Evolutionary conservation across 2,888 invertebrate genomes (phyloP), one percentile per base, ranked within the genome.

Genomic region (Cyclophora albipunctata): DNA sequence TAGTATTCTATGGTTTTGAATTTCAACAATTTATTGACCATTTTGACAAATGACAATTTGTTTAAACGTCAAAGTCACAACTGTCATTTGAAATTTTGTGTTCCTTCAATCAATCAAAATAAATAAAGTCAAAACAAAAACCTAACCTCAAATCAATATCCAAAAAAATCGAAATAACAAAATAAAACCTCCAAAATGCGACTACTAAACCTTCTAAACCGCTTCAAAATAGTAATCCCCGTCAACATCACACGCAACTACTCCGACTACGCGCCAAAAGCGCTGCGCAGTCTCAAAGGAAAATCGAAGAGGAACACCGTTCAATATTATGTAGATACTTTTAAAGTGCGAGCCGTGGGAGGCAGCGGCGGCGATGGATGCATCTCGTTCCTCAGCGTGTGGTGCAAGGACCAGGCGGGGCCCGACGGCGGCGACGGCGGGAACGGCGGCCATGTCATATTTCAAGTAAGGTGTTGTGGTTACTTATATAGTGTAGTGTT

Each of bases 401-500:
- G 93, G 91, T 90, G 91, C 49, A 97, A 97, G 67, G 98, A 97
- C 57, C 91, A 90, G 51, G 99, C 96, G 0, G 98, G 98, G 0
- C 98, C 98, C 0, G 96, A 97, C 78, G 98, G 98, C 0, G 99
- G 98, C 0, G 97, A 99, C 78, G 99, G 99, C 0, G 99, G 99
- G 0, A 92, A 95, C 72, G 98, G 98, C 0, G 98, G 96, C 0
- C 98, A 99, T 84, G 94, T 99, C 2, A 91, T 98, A 50, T 94
- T 98, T 55, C 81, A 83, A 67, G 85, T 85, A 45, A 55, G 42
- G 7, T 7, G 50, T 49, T 52, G 48, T 52, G 45, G 54, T 52
- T 53, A 53, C 55, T 54, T 49, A 44, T 50, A 50, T 34, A 40
- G 40, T 3, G 7, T 7, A 20, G 7, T 40, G 3, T 20, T 20